phyloP scores from a whole-genome alignment of 2,888 invertebrate species.

The Nemurella pictetii region DNA sequence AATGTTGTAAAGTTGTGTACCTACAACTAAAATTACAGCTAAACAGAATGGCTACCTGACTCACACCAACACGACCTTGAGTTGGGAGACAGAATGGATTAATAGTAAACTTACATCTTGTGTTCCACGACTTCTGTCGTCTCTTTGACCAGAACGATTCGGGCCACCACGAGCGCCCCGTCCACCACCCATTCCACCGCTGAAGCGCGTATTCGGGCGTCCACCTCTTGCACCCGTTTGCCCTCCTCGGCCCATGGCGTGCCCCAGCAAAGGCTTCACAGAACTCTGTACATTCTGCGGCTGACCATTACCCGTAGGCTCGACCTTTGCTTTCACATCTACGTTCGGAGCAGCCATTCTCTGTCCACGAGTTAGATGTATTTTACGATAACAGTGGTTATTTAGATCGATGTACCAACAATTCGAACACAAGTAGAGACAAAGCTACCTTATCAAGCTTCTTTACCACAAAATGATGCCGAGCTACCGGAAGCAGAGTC shows the following conservation, averaged over 20 bases:
- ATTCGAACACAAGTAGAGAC: too few species aligned
- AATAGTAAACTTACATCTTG: constrained; percentile 32
- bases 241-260: constrained; percentile 30
- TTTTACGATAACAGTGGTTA: too few species aligned
- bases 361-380: background rate
- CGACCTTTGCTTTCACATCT: constrained; percentile 25
- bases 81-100: too few species aligned
- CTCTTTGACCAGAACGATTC: constrained; percentile 23
- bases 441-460: too few species aligned
- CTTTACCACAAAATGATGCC: too few species aligned
- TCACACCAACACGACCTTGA: background rate
- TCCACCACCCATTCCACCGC: constrained; percentile 36
- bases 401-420: too few species aligned
- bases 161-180: constrained; percentile 32
- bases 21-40: background rate
- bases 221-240: constrained; percentile 32
- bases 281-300: background rate
- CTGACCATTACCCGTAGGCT: constrained; percentile 32
- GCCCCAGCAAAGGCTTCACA: constrained; percentile 12
- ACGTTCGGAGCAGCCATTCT: constrained; percentile 29
- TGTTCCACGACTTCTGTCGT: constrained; percentile 30
- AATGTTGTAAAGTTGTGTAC: background rate
- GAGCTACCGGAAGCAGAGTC: background rate
- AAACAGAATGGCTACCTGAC: background rate
- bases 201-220: constrained; percentile 12